Base-by-base conservation (phyloP, 2,797 vertebrate species). In the Bradypodion ventrale region DNA sequence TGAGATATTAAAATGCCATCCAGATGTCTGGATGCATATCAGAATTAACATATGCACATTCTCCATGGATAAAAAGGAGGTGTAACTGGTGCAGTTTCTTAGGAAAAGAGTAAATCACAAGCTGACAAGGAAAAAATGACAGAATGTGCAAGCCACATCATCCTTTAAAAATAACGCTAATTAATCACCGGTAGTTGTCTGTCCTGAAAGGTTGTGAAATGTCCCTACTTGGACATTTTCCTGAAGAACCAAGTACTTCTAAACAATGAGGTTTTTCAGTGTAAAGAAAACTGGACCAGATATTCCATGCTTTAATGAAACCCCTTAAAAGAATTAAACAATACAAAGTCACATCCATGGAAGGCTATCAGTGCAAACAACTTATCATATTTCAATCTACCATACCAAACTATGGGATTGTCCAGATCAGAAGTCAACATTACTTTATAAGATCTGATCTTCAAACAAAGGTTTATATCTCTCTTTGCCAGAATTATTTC, bases 1-100 rank as follows among this genome's bases (percentile, higher is more conserved):
- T 95, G 94, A 96, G 95, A 94, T 94, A 95, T 96, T 95, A 94
- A 96, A 96, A 96, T 96, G 94, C 95, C 94, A 95, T 95, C 96
- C 96, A 96, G 96, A 95, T 96, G 96, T 95, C 96, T 95, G 91
- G 82, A 93, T 94, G 94, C 93, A 92, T 90, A 93, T 89, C 93
- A 63, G 62, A 84, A 93, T 95, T 94, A 95, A 91, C 94, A 95
- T 94, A 96, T 96, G 96, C 94, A 96, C 95, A 96, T 95, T 90
- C 87, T 92, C 86, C 75, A 68, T 80, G 87, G 92, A 87, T 83
- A 86, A 75, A 75, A 78, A 78, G 2, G 46, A 70, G 74, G 40
- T 21, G 15, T 19, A 68, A n/a, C n/a, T n/a, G n/a, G n/a, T n/a
- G n/a, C n/a, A n/a, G 81, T 69, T 88, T 82, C 92, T 88, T 89